Conservation (phyloP, 2,113 vertebrate genomes). For the Podarcis raffonei region DNA sequence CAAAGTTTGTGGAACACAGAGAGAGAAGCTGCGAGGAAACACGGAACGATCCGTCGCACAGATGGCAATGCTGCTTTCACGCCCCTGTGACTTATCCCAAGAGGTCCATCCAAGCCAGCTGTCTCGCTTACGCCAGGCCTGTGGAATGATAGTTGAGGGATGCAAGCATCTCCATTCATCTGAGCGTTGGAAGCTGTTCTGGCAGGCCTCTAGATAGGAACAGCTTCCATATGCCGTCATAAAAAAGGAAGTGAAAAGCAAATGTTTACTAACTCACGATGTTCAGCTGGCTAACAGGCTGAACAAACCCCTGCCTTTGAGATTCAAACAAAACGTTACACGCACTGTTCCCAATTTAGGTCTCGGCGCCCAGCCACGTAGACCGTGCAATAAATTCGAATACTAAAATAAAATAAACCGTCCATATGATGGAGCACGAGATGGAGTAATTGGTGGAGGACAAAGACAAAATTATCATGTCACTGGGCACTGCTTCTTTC, state of each 20-base stretch:
- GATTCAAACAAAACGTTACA: fast-evolving
- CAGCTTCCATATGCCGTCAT: slow-evolving; percentile 77
- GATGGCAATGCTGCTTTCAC: slow-evolving; percentile 64
- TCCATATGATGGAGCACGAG: neutral
- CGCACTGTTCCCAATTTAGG: slow-evolving; percentile 35
- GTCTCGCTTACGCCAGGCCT: slow-evolving; percentile 74
- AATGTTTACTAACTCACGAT: slow-evolving; percentile 24
- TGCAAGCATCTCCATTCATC: slow-evolving; percentile 64
- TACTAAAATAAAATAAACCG: neutral
- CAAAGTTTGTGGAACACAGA: slow-evolving; percentile 5
- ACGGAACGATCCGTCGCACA: slow-evolving; percentile 58
- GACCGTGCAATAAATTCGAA: no score
- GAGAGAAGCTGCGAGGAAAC: slow-evolving; percentile 10
- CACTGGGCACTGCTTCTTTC: neutral
- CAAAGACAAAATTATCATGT: neutral
- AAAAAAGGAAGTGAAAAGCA: slow-evolving; percentile 34
- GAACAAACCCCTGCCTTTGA: slow-evolving; percentile 6
- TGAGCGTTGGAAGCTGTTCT: slow-evolving; percentile 72
- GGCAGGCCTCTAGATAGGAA: slow-evolving; percentile 64
- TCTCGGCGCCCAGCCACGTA: neutral
- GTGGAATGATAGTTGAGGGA: slow-evolving; percentile 73
- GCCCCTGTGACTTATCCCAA: slow-evolving; percentile 66
- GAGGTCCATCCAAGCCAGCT: slow-evolving; percentile 71
- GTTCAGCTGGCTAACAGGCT: neutral
- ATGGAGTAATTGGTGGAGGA: neutral